These are phyloP conservation scores for Limanda limanda DNA, from an alignment of 2,113 vertebrate species.

Conservation along the genomic window DNA sequence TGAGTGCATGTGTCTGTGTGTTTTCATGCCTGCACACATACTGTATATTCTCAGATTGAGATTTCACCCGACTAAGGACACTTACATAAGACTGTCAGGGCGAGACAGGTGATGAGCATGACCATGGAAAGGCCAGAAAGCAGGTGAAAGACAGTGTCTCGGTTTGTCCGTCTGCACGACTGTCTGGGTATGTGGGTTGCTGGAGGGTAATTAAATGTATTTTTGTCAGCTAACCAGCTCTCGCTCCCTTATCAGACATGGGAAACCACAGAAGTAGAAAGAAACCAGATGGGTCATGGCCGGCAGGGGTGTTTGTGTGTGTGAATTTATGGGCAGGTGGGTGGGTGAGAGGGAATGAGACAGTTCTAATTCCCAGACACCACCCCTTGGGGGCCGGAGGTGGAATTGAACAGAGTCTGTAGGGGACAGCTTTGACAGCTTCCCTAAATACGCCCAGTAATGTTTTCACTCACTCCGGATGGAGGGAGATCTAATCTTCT, in stretches of 20 bases:
- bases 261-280: constrained; percentile 67
- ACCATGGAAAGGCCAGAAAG: constrained; percentile 53
- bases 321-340: constrained; percentile 68
- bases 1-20: constrained; percentile 3
- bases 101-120: constrained; percentile 53
- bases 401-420: constrained; percentile 76
- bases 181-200: constrained; percentile 53
- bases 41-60: constrained; percentile 46
- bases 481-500: constrained; percentile 57
- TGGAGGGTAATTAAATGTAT: constrained; percentile 74
- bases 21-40: constrained; percentile 8
- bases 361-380: constrained; percentile 74
- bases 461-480: constrained; percentile 64
- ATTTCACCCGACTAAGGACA: constrained; percentile 47
- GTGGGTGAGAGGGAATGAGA: constrained; percentile 64
- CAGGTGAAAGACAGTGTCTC: constrained; percentile 50
- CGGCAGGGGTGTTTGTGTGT: constrained; percentile 68
- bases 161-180: constrained; percentile 28
- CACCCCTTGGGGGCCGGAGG: constrained; percentile 62
- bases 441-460: constrained; percentile 72
- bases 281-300: constrained; percentile 74
- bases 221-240: constrained; percentile 70
- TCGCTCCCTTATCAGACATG: constrained; percentile 65
- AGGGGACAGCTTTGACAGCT: constrained; percentile 75
- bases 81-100: constrained; percentile 68